Evolutionary conservation across 1,140 invertebrate genomes (phyloP).

Genomic region (Papilio xuthus): DNA sequence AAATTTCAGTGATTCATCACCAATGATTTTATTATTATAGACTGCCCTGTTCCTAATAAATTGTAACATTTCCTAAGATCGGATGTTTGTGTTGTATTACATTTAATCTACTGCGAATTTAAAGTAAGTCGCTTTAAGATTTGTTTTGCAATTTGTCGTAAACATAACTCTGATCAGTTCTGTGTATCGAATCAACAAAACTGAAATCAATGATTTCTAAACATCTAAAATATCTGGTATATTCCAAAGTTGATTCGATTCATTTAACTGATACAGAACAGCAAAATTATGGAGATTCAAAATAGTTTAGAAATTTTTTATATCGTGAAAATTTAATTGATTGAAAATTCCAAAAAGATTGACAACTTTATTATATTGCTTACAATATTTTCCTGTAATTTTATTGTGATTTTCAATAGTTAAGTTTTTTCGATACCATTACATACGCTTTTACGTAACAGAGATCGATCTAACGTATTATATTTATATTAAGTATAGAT

Average conservation of each 20-base stretch:
- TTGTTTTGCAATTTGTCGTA: conserved; percentile 47
- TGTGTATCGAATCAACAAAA: conserved; percentile 50
- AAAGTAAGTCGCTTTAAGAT: conserved; percentile 48
- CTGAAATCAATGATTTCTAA: conserved; percentile 20
- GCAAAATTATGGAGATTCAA: conserved; percentile 54
- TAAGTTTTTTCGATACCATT: conserved; percentile 57
- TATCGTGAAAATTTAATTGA: conserved; percentile 54
- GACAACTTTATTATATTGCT: neutral
- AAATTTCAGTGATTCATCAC: conserved; percentile 79
- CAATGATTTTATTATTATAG: conserved; percentile 77
- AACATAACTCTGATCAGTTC: conserved; percentile 58
- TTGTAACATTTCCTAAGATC: conserved; percentile 68
- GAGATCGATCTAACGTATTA: conserved; percentile 75
- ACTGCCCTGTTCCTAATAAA: conserved; percentile 78
- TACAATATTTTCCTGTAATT: conserved; percentile 1
- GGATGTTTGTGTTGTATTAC: conserved; percentile 60
- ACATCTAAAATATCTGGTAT: conserved; percentile 39
- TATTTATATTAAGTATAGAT: conserved; percentile 79
- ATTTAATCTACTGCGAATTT: conserved; percentile 75
- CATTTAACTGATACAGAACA: conserved; percentile 52
- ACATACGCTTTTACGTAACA: conserved; percentile 78
- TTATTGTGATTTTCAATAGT: conserved; percentile 57
- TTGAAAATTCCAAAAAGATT: conserved; percentile 45
- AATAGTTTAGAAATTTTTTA: conserved; percentile 53
- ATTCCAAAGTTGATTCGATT: conserved; percentile 47